phyloP scores from a whole-genome alignment of 2,113 vertebrate genomes.

The Taxidea taxus region DNA sequence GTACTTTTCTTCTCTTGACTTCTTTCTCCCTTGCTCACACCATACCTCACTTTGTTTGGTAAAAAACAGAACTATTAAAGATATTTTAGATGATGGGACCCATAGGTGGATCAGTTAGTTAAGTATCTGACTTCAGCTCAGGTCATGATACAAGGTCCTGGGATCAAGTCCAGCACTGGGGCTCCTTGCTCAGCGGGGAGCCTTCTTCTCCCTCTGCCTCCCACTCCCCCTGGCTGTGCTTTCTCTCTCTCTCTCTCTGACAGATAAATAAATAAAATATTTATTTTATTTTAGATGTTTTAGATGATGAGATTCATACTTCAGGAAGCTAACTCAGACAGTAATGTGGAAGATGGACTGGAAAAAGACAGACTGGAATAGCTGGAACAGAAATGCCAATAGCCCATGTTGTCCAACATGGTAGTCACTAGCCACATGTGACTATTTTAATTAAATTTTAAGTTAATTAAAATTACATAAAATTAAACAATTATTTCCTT shows the following conservation, averaged over 20 bases:
- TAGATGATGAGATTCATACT: background rate
- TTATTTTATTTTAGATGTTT: background rate
- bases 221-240: background rate
- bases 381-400: background rate
- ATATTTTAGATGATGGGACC: background rate
- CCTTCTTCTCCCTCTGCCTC: background rate
- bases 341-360: background rate
- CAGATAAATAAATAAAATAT: background rate
- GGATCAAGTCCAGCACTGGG: background rate
- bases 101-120: background rate
- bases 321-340: background rate
- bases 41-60: background rate
- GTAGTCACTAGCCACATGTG: background rate
- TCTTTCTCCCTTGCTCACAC: background rate
- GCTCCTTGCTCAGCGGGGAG: background rate
- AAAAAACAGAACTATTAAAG: background rate
- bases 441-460: background rate
- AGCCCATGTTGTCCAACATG: background rate
- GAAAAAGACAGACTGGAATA: background rate
- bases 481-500: background rate
- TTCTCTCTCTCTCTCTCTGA: background rate
- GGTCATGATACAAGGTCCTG: background rate
- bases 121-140: background rate
- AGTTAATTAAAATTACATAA: background rate
- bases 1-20: background rate